Evolutionary conservation across 2,888 invertebrate species (phyloP).

Genomic region (Rotaria socialis): DNA sequence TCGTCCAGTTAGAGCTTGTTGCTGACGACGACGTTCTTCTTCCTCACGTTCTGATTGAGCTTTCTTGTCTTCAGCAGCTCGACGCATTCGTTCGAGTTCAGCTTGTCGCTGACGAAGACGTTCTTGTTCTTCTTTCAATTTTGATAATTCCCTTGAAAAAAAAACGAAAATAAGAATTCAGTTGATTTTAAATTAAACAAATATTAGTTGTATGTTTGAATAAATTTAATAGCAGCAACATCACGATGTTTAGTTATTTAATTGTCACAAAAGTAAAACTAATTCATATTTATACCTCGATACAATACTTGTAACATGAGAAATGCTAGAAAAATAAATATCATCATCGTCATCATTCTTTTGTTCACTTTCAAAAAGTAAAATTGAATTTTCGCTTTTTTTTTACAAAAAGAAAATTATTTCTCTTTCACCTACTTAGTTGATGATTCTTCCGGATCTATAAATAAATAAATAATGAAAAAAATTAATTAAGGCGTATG

Average conservation of each 20-base stretch:
- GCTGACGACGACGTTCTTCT: not conserved
- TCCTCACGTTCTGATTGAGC: not conserved
- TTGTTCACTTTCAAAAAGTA: not conserved
- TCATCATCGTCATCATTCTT: not conserved
- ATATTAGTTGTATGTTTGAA: too few species aligned
- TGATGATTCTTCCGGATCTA: not conserved
- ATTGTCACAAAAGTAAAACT: not conserved
- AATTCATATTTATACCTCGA: not conserved
- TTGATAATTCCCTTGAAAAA: not conserved
- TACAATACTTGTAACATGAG: not conserved
- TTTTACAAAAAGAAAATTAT: not conserved
- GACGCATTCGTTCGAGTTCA: slow-evolving; percentile 10
- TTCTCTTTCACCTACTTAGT: not conserved
- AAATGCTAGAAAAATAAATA: not conserved
- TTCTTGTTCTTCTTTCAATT: slow-evolving; percentile 27
- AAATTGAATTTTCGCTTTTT: not conserved
- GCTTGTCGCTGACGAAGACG: slow-evolving; percentile 17
- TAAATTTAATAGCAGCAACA: not conserved
- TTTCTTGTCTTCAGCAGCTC: not conserved
- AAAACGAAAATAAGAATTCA: too few species aligned
- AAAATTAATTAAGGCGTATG: not conserved
- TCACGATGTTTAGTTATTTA: not conserved
- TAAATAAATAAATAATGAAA: not conserved
- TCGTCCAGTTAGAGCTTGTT: not conserved
- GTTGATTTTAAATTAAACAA: too few species aligned